These are phyloP conservation scores for Xerus inauris DNA, from an alignment of 2,113 vertebrate species.

Conservation along the genomic window DNA sequence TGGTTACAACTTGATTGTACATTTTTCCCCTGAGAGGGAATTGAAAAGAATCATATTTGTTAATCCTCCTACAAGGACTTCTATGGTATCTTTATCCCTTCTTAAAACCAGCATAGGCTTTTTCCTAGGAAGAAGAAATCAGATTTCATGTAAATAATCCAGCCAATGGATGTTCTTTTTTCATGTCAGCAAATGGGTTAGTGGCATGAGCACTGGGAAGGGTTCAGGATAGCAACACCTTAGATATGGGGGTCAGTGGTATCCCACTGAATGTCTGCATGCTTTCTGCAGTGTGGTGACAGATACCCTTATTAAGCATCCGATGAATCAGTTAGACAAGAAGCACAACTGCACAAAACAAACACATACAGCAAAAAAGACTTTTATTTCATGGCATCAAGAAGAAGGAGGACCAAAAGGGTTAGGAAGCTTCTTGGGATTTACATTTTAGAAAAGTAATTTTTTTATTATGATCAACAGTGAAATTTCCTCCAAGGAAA, in stretches of 20 bases:
- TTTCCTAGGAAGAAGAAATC: conserved; percentile 3
- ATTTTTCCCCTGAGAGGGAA: neutral
- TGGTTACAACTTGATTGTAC: conserved; percentile 13
- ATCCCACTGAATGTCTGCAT: accelerated
- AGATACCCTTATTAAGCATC: neutral
- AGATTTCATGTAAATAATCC: conserved; percentile 1
- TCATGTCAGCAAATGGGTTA: neutral
- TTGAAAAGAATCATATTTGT: conserved; percentile 55
- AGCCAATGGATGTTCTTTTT: neutral
- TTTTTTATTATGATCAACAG: neutral
- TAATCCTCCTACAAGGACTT: conserved; percentile 48
- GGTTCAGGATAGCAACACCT: accelerated
- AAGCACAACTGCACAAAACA: neutral
- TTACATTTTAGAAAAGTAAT: neutral
- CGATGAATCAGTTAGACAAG: neutral
- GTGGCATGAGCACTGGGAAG: accelerated
- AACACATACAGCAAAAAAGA: neutral
- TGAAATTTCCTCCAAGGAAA: neutral
- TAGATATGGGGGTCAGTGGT: neutral
- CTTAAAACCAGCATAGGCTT: neutral
- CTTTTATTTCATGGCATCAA: neutral
- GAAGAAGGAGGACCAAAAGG: neutral
- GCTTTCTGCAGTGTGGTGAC: neutral
- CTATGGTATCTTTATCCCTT: conserved; percentile 39
- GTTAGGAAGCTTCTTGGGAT: neutral